phyloP scores from a whole-genome alignment of 2,113 vertebrate genomes.

The Acanthisitta chloris region DNA sequence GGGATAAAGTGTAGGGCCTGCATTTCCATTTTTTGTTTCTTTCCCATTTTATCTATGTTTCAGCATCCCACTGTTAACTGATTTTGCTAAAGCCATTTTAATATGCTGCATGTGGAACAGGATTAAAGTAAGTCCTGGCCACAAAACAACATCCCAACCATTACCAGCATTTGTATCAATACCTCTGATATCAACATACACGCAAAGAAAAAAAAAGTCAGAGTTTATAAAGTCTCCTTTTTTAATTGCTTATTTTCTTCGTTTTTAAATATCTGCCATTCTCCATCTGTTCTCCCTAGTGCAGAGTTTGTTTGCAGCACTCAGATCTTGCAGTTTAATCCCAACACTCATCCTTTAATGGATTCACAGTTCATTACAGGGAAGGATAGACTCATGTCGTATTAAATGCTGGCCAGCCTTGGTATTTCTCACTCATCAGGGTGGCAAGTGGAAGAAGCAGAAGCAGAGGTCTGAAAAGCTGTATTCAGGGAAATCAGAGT shows the following conservation, averaged over 20 bases:
- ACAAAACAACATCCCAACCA: slow-evolving; percentile 26
- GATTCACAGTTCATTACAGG: slow-evolving; percentile 46
- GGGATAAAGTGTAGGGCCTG: background rate
- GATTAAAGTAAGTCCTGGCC: slow-evolving; percentile 45
- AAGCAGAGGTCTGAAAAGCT: slow-evolving; percentile 31
- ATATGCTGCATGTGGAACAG: slow-evolving; percentile 14
- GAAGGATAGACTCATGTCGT: background rate
- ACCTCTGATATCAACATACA: slow-evolving; percentile 38
- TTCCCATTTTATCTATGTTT: background rate
- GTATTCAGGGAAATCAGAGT: slow-evolving; percentile 31
- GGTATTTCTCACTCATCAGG: slow-evolving; percentile 14
- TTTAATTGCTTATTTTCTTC: slow-evolving; percentile 60
- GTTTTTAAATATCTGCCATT: slow-evolving; percentile 35
- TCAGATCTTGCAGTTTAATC: slow-evolving; percentile 48
- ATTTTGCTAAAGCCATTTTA: slow-evolving; percentile 32
- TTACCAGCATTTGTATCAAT: slow-evolving; percentile 24
- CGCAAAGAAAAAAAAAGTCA: background rate
- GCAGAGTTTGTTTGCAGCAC: slow-evolving; percentile 11
- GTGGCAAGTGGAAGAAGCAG: slow-evolving; percentile 4
- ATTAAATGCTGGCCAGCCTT: slow-evolving; percentile 26
- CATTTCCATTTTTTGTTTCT: background rate
- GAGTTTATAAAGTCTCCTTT: slow-evolving; percentile 36
- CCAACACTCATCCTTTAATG: slow-evolving; percentile 31
- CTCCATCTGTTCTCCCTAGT: slow-evolving; percentile 60
- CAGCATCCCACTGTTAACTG: slow-evolving; percentile 17